Evolutionary conservation across 2,797 vertebrate species (phyloP).

Genomic region (Centropyge bicolor): DNA sequence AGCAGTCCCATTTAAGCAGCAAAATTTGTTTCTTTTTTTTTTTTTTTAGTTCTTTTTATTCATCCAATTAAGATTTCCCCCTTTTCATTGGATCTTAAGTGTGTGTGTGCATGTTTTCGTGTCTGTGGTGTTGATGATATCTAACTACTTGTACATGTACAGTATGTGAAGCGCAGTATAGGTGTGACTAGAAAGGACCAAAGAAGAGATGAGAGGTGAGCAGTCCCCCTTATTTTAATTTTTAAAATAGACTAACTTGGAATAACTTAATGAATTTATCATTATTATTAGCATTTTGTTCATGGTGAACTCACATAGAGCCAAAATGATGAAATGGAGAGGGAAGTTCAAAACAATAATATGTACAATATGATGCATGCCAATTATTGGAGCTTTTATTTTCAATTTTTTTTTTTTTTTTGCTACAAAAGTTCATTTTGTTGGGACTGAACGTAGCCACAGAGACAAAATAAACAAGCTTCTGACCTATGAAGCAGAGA

Average conservation of each 20-base stretch:
- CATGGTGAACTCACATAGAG: slow-evolving; percentile 32
- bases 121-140: slow-evolving; percentile 41
- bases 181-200: slow-evolving; percentile 33
- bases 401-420: slow-evolving; percentile 33
- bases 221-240: slow-evolving; percentile 19
- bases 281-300: slow-evolving; percentile 56
- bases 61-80: slow-evolving; percentile 62
- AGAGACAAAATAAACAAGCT: slow-evolving; percentile 99
- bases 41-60: slow-evolving; percentile 41
- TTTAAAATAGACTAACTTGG: slow-evolving; percentile 2
- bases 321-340: slow-evolving; percentile 49
- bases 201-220: slow-evolving; percentile 43
- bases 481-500: slow-evolving; percentile 99
- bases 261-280: slow-evolving; percentile 13
- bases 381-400: slow-evolving; percentile 73
- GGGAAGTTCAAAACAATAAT: slow-evolving; percentile 57
- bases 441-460: slow-evolving; percentile 98
- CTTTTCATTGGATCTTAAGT: slow-evolving; percentile 71
- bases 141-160: slow-evolving; percentile 33
- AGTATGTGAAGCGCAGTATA: slow-evolving; percentile 28
- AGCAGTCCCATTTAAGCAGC: slow-evolving; percentile 93
- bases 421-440: slow-evolving; percentile 76
- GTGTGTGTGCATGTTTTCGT: slow-evolving; percentile 21
- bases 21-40: slow-evolving; percentile 81
- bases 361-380: slow-evolving; percentile 80